Conservation (phyloP, 2,888 invertebrate species). For the Sylvicola cinctus region DNA sequence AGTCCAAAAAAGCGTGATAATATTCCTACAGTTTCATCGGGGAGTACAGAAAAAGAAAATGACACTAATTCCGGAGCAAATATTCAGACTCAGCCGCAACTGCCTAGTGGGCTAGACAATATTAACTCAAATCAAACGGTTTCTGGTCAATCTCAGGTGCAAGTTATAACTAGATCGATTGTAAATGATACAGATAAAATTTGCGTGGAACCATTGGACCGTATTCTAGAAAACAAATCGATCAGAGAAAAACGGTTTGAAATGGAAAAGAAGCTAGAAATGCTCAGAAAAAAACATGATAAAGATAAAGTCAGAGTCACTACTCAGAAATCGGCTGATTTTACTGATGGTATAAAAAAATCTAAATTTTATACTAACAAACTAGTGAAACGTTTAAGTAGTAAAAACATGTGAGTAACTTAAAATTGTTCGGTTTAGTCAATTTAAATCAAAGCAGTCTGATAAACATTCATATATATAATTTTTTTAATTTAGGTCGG, state of each 20-base stretch:
- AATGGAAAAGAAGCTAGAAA: constrained; percentile 72
- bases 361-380: constrained; percentile 56
- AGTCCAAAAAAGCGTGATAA: constrained; percentile 29
- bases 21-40: too few species aligned
- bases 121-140: too few species aligned
- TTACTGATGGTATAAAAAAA: constrained; percentile 33
- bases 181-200: constrained; percentile 27
- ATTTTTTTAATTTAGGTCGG: too few species aligned
- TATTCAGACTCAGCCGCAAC: too few species aligned
- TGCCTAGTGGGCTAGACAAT: too few species aligned
- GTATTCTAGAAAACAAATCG: constrained; percentile 58
- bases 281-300: constrained; percentile 59
- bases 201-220: constrained; percentile 57
- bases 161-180: too few species aligned
- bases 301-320: constrained; percentile 45
- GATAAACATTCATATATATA: too few species aligned
- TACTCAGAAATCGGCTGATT: constrained; percentile 35
- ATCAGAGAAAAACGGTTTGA: constrained; percentile 68
- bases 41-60: too few species aligned
- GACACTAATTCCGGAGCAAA: too few species aligned
- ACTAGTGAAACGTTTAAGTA: constrained; percentile 54
- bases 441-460: too few species aligned
- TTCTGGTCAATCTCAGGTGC: too few species aligned
- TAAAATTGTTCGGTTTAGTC: too few species aligned
- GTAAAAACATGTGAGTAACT: constrained; percentile 52